These are phyloP conservation scores for Frieseomelitta varia DNA, from an alignment of 1,140 invertebrate genomes.

Conservation along the genomic window DNA sequence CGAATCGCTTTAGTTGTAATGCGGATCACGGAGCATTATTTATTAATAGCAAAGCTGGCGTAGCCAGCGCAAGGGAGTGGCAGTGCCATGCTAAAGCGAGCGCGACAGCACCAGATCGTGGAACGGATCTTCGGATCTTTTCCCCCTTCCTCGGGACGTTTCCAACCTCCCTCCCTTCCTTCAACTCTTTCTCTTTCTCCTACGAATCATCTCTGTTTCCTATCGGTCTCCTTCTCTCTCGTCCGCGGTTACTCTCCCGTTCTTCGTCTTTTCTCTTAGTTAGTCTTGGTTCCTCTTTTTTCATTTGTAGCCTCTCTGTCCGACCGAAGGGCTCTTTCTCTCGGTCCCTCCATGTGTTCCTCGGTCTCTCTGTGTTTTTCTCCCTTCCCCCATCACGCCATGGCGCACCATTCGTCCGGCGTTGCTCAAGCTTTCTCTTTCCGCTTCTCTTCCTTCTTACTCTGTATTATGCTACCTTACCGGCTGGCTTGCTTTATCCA, in stretches of 20 bases:
- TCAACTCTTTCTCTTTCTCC: conserved; percentile 35
- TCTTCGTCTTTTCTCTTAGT: conserved; percentile 4
- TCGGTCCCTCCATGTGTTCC: conserved; percentile 40
- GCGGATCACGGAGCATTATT: conserved; percentile 65
- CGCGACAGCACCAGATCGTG: conserved; percentile 67
- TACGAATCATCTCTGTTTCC: conserved; percentile 16
- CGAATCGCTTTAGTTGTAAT: conserved; percentile 63
- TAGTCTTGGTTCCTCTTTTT: background rate
- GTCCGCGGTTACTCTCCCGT: background rate
- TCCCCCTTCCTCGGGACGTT: conserved; percentile 5
- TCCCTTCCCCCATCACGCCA: conserved; percentile 24
- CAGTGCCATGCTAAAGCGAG: conserved; percentile 64
- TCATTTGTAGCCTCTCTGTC: conserved; percentile 23
- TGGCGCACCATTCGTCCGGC: conserved; percentile 35
- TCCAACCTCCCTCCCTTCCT: conserved; percentile 6
- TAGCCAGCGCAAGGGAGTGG: conserved; percentile 60
- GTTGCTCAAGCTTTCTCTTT: conserved; percentile 57
- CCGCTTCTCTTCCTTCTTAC: conserved; percentile 57
- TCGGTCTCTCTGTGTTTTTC: conserved; percentile 47
- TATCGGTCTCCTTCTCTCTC: conserved; percentile 16
- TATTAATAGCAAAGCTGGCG: conserved; percentile 67
- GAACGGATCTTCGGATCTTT: conserved; percentile 59
- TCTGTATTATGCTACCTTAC: conserved; percentile 61
- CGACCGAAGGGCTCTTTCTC: conserved; percentile 24
- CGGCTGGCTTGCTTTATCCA: conserved; percentile 41